A percentile compares a stretch with the other conserved stretches of the same genome.
Evolutionary conservation across 2,888 invertebrate genomes (phyloP).

Genomic region (Eupithecia centaureata): DNA sequence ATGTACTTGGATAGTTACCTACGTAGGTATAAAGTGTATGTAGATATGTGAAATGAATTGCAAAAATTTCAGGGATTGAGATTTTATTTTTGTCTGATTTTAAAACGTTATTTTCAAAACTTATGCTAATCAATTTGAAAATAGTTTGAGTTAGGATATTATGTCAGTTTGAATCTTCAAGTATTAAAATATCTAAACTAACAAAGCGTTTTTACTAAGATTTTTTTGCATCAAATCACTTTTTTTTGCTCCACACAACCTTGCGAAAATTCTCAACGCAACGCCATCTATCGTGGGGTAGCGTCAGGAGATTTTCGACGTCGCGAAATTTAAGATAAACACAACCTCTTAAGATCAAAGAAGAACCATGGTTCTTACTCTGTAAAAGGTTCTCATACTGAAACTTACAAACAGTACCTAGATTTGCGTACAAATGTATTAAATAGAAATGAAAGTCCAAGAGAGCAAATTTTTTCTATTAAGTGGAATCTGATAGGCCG

Average conservation of each 20-base stretch:
- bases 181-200: not conserved
- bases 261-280: conserved; percentile 39
- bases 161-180: not conserved
- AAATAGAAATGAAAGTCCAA: not conserved
- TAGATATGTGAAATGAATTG: not conserved
- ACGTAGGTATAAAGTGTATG: not conserved
- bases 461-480: not conserved
- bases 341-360: conserved; percentile 39
- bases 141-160: not conserved
- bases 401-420: not conserved
- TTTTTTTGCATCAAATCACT: not conserved
- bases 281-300: conserved; percentile 80
- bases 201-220: not conserved
- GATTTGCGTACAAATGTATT: not conserved
- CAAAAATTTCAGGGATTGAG: not conserved
- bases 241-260: not conserved
- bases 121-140: not conserved
- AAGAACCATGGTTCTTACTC: conserved; percentile 46
- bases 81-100: not conserved
- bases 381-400: not conserved
- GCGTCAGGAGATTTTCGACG: conserved; percentile 47
- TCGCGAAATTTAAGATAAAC: conserved; percentile 29
- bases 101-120: not conserved
- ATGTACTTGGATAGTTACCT: not conserved
- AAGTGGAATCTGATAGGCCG: conserved; percentile 5